A percentile compares a stretch with the other conserved stretches of the same genome.
These are phyloP conservation scores for Enteromius anoplus DNA, from an alignment of 2,797 vertebrate species.

Conservation along the genomic window DNA sequence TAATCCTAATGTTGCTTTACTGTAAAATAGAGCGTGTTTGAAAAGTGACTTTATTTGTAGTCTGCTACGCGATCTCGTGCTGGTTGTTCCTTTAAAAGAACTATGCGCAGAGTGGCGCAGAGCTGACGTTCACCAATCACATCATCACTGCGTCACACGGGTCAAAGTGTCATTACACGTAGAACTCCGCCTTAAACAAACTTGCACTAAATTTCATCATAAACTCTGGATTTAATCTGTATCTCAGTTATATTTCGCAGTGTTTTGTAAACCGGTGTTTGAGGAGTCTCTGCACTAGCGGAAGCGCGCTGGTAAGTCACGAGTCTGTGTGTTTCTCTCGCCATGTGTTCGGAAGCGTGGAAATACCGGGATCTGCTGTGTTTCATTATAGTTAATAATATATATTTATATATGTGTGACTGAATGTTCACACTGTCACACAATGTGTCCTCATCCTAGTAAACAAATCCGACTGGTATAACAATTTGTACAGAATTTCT, in stretches of 20 bases:
- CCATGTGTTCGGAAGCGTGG: constrained; percentile 23
- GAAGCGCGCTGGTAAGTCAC: constrained; percentile 1
- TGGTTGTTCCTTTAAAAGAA: not conserved
- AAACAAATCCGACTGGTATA: too few relatives aligned
- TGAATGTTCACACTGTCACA: not conserved
- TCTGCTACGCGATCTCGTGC: not conserved
- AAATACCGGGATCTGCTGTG: not conserved
- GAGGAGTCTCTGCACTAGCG: not conserved
- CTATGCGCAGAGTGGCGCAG: constrained; percentile 1
- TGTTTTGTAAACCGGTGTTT: not conserved
- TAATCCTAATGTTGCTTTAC: too few relatives aligned
- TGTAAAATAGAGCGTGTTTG: not conserved
- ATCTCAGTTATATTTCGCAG: not conserved
- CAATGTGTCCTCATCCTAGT: not conserved
- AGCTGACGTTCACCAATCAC: constrained; percentile 2
- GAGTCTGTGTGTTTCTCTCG: not conserved
- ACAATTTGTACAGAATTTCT: not conserved
- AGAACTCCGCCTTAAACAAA: constrained; percentile 34
- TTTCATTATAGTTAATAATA: too few relatives aligned
- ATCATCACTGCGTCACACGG: not conserved
- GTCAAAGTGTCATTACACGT: constrained; percentile 16
- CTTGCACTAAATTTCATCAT: not conserved
- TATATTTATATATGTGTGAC: not conserved
- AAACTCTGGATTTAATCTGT: not conserved
- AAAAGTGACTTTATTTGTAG: not conserved